phyloP scores from a whole-genome alignment of 2,888 invertebrate species.

The Tetragonisca angustula region DNA sequence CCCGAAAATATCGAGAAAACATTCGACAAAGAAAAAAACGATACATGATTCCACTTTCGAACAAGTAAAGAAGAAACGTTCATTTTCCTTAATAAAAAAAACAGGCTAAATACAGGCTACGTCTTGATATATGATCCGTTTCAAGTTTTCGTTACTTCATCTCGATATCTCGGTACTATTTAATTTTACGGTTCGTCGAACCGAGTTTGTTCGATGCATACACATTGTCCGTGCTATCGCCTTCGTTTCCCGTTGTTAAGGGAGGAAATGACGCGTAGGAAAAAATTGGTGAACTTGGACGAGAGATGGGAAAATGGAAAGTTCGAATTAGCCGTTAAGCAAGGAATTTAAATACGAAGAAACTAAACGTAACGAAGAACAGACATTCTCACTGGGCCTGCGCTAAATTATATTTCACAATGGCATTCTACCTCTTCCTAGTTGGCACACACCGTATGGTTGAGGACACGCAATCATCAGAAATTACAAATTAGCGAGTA shows the following conservation, averaged over 20 bases:
- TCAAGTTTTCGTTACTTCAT: conserved; percentile 26
- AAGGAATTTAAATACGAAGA: neutral
- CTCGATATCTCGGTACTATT: conserved; percentile 35
- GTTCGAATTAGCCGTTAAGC: too few relatives aligned
- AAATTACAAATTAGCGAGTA: conserved; percentile 58
- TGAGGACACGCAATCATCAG: conserved; percentile 48
- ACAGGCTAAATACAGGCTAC: neutral
- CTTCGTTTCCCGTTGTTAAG: conserved; percentile 13
- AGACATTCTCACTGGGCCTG: neutral
- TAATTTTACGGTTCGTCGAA: conserved; percentile 62
- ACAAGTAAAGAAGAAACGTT: too few relatives aligned
- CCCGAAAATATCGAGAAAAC: neutral
- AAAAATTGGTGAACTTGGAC: neutral
- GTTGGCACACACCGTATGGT: conserved; percentile 19
- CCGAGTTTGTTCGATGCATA: conserved; percentile 31
- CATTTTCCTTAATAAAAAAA: neutral
- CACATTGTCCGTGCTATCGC: conserved; percentile 13
- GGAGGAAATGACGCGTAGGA: neutral
- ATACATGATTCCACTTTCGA: too few relatives aligned
- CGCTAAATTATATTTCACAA: conserved; percentile 18
- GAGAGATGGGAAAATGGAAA: neutral
- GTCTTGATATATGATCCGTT: neutral
- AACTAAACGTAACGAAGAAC: conserved; percentile 1
- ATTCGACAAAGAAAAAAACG: too few relatives aligned
- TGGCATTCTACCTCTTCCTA: conserved; percentile 32